phyloP scores from a whole-genome alignment of 2,888 invertebrate species.

The Fissipunctia ypsillon region DNA sequence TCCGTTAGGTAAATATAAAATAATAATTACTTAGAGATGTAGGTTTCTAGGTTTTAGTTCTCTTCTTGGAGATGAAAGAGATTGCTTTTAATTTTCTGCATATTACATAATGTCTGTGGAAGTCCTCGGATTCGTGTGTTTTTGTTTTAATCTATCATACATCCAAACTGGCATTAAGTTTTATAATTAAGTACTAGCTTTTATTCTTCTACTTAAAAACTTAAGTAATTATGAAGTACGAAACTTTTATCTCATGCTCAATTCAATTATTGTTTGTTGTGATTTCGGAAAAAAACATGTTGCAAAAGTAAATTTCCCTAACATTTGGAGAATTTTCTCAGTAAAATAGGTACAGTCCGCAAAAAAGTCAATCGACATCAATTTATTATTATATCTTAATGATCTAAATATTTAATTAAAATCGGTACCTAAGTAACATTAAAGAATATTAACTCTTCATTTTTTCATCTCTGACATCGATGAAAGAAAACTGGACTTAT shows the following conservation, averaged over 20 bases:
- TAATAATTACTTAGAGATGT: constrained; percentile 20
- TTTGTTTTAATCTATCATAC: not conserved
- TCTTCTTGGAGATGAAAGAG: constrained; percentile 1
- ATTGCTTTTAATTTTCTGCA: not conserved
- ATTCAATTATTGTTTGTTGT: not conserved
- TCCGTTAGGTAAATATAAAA: constrained; percentile 35
- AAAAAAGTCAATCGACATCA: not conserved
- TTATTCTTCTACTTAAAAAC: no score
- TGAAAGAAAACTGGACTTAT: no score
- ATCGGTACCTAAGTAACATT: not conserved
- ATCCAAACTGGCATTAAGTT: not conserved
- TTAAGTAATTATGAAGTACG: not conserved
- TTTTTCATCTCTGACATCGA: not conserved
- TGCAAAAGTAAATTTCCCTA: not conserved
- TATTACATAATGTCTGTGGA: not conserved
- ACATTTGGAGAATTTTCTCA: not conserved
- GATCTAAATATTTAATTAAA: not conserved
- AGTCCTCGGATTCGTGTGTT: not conserved
- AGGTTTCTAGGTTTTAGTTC: not conserved
- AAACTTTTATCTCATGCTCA: not conserved
- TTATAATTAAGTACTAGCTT: no score
- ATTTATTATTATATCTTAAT: not conserved
- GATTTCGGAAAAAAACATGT: not conserved
- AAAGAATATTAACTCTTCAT: not conserved
- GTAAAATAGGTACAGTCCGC: not conserved